These are phyloP conservation scores for Ceratina japonica DNA, from an alignment of 1,140 invertebrate genomes.

Conservation along the genomic window DNA sequence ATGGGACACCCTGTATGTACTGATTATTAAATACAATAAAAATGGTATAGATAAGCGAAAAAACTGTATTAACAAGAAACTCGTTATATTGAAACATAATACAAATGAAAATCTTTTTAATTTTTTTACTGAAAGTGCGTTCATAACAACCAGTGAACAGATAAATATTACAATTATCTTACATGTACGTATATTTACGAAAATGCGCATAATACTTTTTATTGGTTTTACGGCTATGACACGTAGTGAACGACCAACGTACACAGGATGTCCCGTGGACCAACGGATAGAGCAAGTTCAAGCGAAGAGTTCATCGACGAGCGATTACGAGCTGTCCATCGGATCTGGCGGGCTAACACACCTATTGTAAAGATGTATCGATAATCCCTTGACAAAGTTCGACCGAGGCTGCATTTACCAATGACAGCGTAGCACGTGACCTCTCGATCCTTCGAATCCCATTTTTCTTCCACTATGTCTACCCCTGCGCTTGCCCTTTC, in stretches of 20 bases:
- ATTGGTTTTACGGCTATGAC: too few relatives aligned
- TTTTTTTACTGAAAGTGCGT: too few relatives aligned
- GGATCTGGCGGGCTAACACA: slow-evolving; percentile 17
- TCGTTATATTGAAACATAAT: too few relatives aligned
- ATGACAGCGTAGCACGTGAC: slow-evolving; percentile 43
- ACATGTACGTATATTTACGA: too few relatives aligned
- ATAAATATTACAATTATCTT: too few relatives aligned
- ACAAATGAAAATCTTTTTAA: too few relatives aligned
- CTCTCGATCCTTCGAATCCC: slow-evolving; percentile 44
- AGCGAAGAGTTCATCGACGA: slow-evolving; percentile 35
- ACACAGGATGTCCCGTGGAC: background rate
- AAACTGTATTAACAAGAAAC: too few relatives aligned
- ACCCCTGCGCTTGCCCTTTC: background rate
- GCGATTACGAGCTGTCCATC: slow-evolving; percentile 40
- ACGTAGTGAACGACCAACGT: background rate
- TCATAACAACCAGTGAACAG: too few relatives aligned
- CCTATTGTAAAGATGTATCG: slow-evolving; percentile 47
- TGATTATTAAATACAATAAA: too few relatives aligned
- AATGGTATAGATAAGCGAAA: too few relatives aligned
- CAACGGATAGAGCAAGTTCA: background rate
- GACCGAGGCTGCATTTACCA: slow-evolving; percentile 43
- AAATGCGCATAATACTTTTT: too few relatives aligned
- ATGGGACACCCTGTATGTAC: too few relatives aligned
- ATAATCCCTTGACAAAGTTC: slow-evolving; percentile 52
- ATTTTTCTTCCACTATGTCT: slow-evolving; percentile 47